Percentiles rank a stretch among this genome's conserved stretches.
phyloP scores from a whole-genome alignment of 2,888 invertebrate genomes.

The Dasysyrphus tricinctus region DNA sequence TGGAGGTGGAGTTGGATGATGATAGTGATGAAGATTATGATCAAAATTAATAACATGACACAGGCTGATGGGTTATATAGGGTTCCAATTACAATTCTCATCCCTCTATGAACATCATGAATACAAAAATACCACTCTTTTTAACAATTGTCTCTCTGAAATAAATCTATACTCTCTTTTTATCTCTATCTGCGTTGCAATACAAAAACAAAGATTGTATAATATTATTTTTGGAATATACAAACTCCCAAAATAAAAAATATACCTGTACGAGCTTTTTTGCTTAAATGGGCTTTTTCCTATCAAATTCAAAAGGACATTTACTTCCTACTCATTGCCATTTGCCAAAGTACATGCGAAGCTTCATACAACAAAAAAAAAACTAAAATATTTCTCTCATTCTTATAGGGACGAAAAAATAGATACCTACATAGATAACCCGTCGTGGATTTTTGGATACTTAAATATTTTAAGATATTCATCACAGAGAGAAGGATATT shows the following conservation, averaged over 20 bases:
- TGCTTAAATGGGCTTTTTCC: conserved; percentile 67
- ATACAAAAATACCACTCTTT: conserved; percentile 22
- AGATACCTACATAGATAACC: conserved; percentile 53
- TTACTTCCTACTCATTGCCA: conserved; percentile 69
- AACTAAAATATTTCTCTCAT: conserved; percentile 52
- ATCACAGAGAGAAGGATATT: conserved; percentile 16
- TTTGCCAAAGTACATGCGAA: conserved; percentile 60
- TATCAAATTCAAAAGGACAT: conserved; percentile 68
- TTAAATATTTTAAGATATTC: conserved; percentile 31
- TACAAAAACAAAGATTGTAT: conserved; percentile 46
- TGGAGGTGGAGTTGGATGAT: conserved; percentile 34
- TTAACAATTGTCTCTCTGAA: conserved; percentile 41
- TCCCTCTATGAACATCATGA: conserved; percentile 9
- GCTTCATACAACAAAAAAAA: conserved; percentile 50
- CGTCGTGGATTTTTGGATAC: conserved; percentile 30
- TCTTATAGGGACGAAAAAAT: conserved; percentile 38
- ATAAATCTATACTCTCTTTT: conserved; percentile 37
- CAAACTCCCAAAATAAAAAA: conserved; percentile 56
- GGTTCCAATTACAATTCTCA: conserved; percentile 51
- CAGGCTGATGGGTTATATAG: conserved; percentile 29
- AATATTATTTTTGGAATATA: conserved; percentile 30
- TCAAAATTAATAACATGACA: conserved; percentile 68
- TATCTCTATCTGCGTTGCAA: conserved; percentile 62
- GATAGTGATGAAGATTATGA: conserved; percentile 69
- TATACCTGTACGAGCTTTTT: conserved; percentile 74